Evolutionary conservation across 1,140 invertebrate genomes (phyloP), one percentile per base, ranked within the genome.

Genomic region (Zaprionus nigranus): DNA sequence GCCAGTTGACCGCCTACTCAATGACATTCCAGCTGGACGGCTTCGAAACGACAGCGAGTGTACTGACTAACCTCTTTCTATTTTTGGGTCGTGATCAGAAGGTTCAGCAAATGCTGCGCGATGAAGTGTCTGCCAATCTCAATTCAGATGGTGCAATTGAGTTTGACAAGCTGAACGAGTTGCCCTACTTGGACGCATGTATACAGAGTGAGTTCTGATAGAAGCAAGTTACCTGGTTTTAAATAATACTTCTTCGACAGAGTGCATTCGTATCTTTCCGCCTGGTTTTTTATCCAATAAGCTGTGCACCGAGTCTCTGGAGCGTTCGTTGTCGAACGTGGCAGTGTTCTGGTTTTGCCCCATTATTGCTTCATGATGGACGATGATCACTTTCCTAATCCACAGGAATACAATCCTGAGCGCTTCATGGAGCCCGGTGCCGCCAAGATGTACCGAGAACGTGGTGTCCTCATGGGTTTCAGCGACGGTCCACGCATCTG

Each of bases 351-450:
- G 0, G 92, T 94, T 20, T 90, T 96, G 4, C 94, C 95, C 0
- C 86, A 94, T 20, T 92, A 93, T 58, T 93, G 93, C 0, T 72
- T 95, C 3, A 95, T 96, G 68, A 79, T 80, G 12, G 95, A 97
- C 82, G 93, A 94, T 4, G 87, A 95, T 24, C 94, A 95, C 77
- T 98, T 95, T 73, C 94, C 95, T n/a, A 93, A 97, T 68, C 95
- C 97, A 0, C 93, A 95, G 12, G 91, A 91, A 12, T 98, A 96
- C 90, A 94, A 96, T 91, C 97, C 97, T 0, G 95, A 97, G 38
- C 93, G 97, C 85, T 92, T 92, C 38, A 40, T 80, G 28, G 76
- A 85, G 22, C 60, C 78, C 20, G 82, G 90, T 66, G 91, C 91
- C 0, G 66, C 17, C 11, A 92, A 92, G 58, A 81, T 68, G 13